Evolutionary conservation across 2,113 vertebrate species (phyloP).

Genomic region (Calidris pygmaea): DNA sequence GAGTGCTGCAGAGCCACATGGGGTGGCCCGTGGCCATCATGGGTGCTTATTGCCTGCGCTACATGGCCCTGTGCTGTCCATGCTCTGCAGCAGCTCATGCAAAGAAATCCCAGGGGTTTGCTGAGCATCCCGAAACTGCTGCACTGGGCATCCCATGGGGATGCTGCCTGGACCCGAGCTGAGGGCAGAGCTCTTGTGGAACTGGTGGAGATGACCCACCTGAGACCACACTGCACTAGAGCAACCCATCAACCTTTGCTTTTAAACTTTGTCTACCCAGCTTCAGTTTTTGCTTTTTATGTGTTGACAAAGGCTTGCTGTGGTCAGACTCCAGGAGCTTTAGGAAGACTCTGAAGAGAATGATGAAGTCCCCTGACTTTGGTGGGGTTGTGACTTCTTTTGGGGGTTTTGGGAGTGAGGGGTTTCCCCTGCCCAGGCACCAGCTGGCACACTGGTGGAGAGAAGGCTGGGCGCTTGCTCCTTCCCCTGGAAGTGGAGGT

Average conservation of each 20-base stretch:
- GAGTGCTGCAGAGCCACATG: accelerated
- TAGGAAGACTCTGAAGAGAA: background rate
- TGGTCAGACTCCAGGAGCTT: background rate
- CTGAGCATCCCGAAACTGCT: background rate
- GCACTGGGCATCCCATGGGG: background rate
- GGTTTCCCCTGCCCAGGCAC: background rate
- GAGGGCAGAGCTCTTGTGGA: background rate
- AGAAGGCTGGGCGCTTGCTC: accelerated
- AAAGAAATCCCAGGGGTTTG: background rate
- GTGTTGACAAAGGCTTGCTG: background rate
- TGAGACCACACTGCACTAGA: background rate
- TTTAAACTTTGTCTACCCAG: background rate
- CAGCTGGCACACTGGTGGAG: background rate
- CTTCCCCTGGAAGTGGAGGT: background rate
- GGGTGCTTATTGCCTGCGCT: accelerated
- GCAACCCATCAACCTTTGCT: background rate
- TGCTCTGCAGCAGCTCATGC: background rate
- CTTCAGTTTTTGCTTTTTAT: background rate
- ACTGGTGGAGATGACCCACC: background rate
- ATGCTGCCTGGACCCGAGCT: accelerated
- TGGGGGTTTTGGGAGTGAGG: background rate
- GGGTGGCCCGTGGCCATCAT: accelerated
- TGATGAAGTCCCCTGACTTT: background rate
- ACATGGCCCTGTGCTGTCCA: background rate
- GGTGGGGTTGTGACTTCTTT: background rate